A percentile compares a stretch with the other conserved stretches of the same genome.
Evolutionary conservation across 2,888 invertebrate species (phyloP).

Genomic region (Microplitis manilae): DNA sequence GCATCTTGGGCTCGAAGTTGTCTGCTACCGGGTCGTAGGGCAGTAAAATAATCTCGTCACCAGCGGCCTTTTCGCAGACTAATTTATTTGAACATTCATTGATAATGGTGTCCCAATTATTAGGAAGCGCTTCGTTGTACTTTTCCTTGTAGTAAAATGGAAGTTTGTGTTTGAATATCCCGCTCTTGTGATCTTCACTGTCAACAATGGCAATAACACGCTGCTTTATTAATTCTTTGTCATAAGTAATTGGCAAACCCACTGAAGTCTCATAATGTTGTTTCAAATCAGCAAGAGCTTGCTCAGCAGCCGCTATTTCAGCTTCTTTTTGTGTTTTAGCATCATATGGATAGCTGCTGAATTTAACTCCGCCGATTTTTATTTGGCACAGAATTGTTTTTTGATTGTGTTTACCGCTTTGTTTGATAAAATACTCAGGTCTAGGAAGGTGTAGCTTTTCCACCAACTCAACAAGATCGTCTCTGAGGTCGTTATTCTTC

Average conservation of each 20-base stretch:
- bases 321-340: slow-evolving; percentile 67
- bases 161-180: slow-evolving; percentile 73
- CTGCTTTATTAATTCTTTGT: slow-evolving; percentile 58
- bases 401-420: slow-evolving; percentile 22
- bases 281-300: slow-evolving; percentile 68
- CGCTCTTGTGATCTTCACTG: slow-evolving; percentile 69
- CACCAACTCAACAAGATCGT: slow-evolving; percentile 41
- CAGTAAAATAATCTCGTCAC: slow-evolving; percentile 73
- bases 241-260: slow-evolving; percentile 49
- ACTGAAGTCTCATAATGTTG: slow-evolving; percentile 61
- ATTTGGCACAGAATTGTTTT: slow-evolving; percentile 51
- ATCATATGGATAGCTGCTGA: slow-evolving; percentile 72
- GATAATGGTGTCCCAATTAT: slow-evolving; percentile 79
- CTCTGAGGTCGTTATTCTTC: slow-evolving; percentile 41
- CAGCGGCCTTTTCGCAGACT: slow-evolving; percentile 73
- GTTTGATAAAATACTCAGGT: slow-evolving; percentile 49
- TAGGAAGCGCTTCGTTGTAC: slow-evolving; percentile 79
- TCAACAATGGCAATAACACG: slow-evolving; percentile 71
- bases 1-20: slow-evolving; percentile 46
- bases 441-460: slow-evolving; percentile 38
- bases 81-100: slow-evolving; percentile 75
- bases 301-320: slow-evolving; percentile 68
- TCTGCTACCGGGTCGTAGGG: slow-evolving; percentile 42
- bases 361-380: slow-evolving; percentile 66
- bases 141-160: slow-evolving; percentile 74